Evolutionary conservation across 1,140 invertebrate species (phyloP).

Genomic region (Calliopsis andreniformis): DNA sequence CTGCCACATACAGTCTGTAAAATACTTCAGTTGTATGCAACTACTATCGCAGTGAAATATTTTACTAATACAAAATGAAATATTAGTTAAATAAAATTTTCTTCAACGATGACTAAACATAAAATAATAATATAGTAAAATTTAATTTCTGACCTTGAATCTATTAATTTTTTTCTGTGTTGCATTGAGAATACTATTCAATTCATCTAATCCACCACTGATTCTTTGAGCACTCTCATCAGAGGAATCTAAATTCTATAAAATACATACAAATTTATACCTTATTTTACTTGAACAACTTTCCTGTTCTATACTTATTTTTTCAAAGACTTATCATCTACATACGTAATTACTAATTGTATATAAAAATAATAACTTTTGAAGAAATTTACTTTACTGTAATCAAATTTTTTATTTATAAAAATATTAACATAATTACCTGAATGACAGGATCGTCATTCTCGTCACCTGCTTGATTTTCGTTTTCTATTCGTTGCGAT

Average conservation of each 20-base stretch:
- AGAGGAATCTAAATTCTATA: conserved; percentile 85
- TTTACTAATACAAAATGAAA: background rate
- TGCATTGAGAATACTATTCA: conserved; percentile 89
- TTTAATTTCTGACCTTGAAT: conserved; percentile 85
- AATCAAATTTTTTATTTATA: background rate
- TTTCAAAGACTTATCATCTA: no score
- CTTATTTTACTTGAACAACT: background rate
- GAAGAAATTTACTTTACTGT: no score
- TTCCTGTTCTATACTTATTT: no score
- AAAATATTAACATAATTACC: conserved; percentile 57
- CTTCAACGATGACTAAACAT: background rate
- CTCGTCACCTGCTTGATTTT: conserved; percentile 58
- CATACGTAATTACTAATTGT: background rate
- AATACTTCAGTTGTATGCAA: conserved; percentile 37
- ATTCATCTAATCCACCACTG: conserved; percentile 89
- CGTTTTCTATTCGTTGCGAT: conserved; percentile 47
- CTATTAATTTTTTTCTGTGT: conserved; percentile 94
- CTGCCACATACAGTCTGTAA: conserved; percentile 85
- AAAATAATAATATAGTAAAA: no score
- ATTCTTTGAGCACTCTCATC: conserved; percentile 87
- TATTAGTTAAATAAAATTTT: background rate
- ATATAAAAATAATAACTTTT: no score
- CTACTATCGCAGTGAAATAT: background rate
- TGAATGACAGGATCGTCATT: conserved; percentile 57
- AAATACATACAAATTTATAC: conserved; percentile 18